Evolutionary conservation across 2,113 vertebrate genomes (phyloP), one percentile per base, ranked within the genome.

Genomic region (Pimephales promelas): DNA sequence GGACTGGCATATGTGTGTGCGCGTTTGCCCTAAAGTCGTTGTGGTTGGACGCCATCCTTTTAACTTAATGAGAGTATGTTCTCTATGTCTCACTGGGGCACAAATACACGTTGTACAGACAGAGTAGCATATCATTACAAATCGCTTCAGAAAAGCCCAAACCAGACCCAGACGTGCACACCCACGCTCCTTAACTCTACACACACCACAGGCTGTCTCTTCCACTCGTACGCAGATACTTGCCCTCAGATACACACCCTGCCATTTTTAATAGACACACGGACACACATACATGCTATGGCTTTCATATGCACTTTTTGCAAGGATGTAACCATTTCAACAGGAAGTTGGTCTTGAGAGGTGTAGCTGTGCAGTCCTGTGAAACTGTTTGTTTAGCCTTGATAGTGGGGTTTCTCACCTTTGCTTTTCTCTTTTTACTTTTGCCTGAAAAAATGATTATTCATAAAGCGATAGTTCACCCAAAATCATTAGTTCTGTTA

Each of bases 91-190:
- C 68, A 83, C 83, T 80, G 24, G 10, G 68, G 75, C 77, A 80
- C 86, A 87, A 87, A 87, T 85, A 87, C 82, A 85, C 84, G 83
- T 81, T 87, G 84, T 87, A 87, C 84, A 87, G 76, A 87, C 86
- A 87, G 86, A 85, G 66, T n/a, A 85, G 75, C 81, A 85, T 87
- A 85, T 87, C 84, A 87, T 85, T 87, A 87, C 86, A 87, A 87
- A 85, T 87, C 86, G 79, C 86, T 85, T 87, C 79, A 80, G 76
- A 81, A 73, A 82, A 85, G 68, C 76, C 81, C 76, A 83, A 78
- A 83, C 80, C 79, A 86, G 75, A 83, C 83, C 40, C 78, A 85
- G 61, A 86, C 71, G 83, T 79, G 83, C 52, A 83, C 70, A 83
- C 76, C 71, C 85, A 81, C 61, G 34, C 70, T 75, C 77, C 74